Evolutionary conservation across 2,888 invertebrate genomes (phyloP).

Genomic region (Lithophane socia): DNA sequence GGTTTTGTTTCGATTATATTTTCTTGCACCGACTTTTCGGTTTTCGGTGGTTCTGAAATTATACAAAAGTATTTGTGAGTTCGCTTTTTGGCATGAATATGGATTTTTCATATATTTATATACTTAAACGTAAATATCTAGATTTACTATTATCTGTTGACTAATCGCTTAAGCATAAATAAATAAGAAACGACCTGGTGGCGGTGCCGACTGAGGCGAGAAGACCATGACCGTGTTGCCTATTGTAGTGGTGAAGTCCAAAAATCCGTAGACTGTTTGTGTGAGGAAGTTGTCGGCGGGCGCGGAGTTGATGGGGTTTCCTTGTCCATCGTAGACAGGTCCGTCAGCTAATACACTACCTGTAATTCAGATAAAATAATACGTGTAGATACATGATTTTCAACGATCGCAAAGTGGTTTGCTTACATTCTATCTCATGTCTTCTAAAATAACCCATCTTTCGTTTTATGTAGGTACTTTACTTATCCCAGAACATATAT

Average conservation of each 20-base stretch:
- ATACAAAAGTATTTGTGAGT: conserved; percentile 39
- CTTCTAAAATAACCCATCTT: conserved; percentile 3
- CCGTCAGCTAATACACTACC: conserved; percentile 63
- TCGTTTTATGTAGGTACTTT: conserved; percentile 15
- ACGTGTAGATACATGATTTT: conserved; percentile 5
- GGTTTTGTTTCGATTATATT: conserved; percentile 88
- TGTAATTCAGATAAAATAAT: conserved; percentile 46
- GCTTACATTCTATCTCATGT: not conserved
- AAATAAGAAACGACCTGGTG: conserved; percentile 90
- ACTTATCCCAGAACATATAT: conserved; percentile 36
- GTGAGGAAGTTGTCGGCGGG: conserved; percentile 91
- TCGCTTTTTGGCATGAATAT: not conserved
- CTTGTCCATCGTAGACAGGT: conserved; percentile 65
- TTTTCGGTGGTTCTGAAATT: conserved; percentile 85
- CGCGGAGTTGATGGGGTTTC: conserved; percentile 63
- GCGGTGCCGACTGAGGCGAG: conserved; percentile 95
- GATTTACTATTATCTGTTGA: not conserved
- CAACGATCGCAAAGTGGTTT: not conserved
- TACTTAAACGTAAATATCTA: not conserved
- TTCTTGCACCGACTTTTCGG: conserved; percentile 85
- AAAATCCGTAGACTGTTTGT: conserved; percentile 97
- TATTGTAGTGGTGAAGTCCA: conserved; percentile 98
- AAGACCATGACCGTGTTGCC: conserved; percentile 98
- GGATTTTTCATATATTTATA: not conserved
- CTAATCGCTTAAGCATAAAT: not conserved